Base-by-base conservation (phyloP, 2,113 vertebrate species). In the Halcyon malimbica region DNA sequence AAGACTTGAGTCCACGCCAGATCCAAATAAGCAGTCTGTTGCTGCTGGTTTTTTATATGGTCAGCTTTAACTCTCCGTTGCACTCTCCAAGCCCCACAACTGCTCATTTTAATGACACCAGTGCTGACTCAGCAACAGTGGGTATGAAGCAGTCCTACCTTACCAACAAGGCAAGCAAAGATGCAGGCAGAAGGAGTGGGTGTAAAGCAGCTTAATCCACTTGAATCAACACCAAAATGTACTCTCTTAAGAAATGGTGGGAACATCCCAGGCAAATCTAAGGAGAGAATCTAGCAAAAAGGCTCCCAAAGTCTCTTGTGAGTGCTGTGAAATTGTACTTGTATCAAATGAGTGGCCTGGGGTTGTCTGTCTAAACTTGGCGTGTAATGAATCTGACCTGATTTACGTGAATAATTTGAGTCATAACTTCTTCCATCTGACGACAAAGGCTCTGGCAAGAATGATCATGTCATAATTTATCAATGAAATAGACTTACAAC, bases 361-460 rank as follows among this genome's bases (percentile, higher is more conserved):
- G 69, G 86, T 62, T 16, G 16, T 65, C 73, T 79, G 77, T 68
- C 86, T 53, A 57, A 71, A 73, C 42, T 83, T 78, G 88, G 76
- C 26, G 9, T 16, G 37, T 89, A 89, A 94, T 92, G 80, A 95
- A 94, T 92, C 73, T 89, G 94, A 87, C 69, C 65, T 92, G 90
- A 93, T 94, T 95, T 95, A 94, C 6, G 39, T 89, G 62, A 93
- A 79, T 89, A 93, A 93, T 96, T 87, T 90, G 93, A 83, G 86
- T 75, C 18, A 33, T 92, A 95, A 92, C 83, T 79, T 94, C 90
- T 96, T 96, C 48, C 57, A 87, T 0, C 48, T 53, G 78, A 89
- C 0, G 20, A 91, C 44, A 35, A 57, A 91, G 60, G 69, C 62
- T 86, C 83, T 96, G 89, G 92, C 88, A 92, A 92, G 95, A 91